Evolutionary conservation across 1,140 invertebrate species (phyloP), one percentile per base, ranked within the genome.

Genomic region (Drosophila yakuba): DNA sequence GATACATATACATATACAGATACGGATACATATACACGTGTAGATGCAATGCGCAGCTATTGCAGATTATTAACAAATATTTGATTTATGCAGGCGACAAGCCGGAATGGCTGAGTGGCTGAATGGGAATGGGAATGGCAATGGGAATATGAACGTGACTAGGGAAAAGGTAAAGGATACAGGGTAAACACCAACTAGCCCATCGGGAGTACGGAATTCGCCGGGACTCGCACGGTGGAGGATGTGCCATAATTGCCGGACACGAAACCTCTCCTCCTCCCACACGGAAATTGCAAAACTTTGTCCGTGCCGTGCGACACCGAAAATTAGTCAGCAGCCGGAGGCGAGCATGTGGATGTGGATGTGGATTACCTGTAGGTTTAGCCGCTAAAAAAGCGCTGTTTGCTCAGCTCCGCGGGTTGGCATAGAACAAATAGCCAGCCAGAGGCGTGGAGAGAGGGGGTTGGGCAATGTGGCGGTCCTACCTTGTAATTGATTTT

Each of bases 261-360:
- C 67, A 44, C 54, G 23, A 32, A 62, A 59, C 36, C 54, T 25
- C 20, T 55, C 11, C 12, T 25, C 48, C 12, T 25, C 41, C 32
- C n/a, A 32, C 14, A 43, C 75, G 80, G 76, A 83, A 83, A 84
- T 84, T 80, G 52, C 80, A 50, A 68, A 82, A 82, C 82, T 63
- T 83, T 78, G 68, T 55, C 44, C 74, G 74, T 78, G 41, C 44
- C 74, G 74, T 78, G 41, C 64, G 57, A 52, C 32, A 54, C 64
- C 56, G 43, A 66, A 74, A 82, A 82, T 83, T 68, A 78, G 79
- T 43, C 35, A 32, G 35, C 57, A 25, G 57, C 43, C 35, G 23
- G n/a, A 11, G 17, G 17, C 11, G 8, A 14, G 38, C 6, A 14
- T 48, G 64, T 55, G 64, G 48, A 77, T 82, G 20, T 20, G 20